A percentile compares a stretch with the other conserved stretches of the same genome.
phyloP scores from a whole-genome alignment of 2,888 invertebrate genomes.

The Automeris io region DNA sequence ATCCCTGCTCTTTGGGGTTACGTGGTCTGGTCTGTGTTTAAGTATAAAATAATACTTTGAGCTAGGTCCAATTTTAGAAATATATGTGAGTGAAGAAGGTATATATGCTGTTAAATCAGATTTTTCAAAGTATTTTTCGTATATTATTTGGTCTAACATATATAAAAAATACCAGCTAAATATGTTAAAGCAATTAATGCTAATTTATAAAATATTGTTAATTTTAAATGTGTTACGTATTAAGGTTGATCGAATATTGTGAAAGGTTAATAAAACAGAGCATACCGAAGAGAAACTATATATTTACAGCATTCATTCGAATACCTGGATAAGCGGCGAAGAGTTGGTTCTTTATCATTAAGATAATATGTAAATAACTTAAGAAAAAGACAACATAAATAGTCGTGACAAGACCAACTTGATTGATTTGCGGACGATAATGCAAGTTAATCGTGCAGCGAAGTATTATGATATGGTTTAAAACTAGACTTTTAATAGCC shows the following conservation, averaged over 20 bases:
- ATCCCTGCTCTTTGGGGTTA: too few species aligned
- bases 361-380: constrained; percentile 62
- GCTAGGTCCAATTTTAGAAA: too few species aligned
- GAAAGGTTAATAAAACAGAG: constrained; percentile 61
- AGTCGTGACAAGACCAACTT: constrained; percentile 35
- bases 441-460: constrained; percentile 12
- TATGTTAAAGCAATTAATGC: constrained; percentile 26
- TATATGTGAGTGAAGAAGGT: too few species aligned
- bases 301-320: constrained; percentile 66
- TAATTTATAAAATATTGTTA: constrained; percentile 31
- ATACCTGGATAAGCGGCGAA: constrained; percentile 56
- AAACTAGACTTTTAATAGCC: too few species aligned
- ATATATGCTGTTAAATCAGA: too few species aligned
- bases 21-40: too few species aligned
- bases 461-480: too few species aligned
- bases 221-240: constrained; percentile 44
- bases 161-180: too few species aligned
- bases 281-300: constrained; percentile 39
- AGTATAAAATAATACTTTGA: too few species aligned
- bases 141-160: too few species aligned
- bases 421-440: constrained; percentile 54
- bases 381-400: constrained; percentile 46
- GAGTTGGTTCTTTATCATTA: constrained; percentile 59
- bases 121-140: too few species aligned
- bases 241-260: constrained; percentile 55